These are phyloP conservation scores for Pantherophis alleghaniensis DNA, from an alignment of 2,797 vertebrate genomes.

Conservation along the genomic window DNA sequence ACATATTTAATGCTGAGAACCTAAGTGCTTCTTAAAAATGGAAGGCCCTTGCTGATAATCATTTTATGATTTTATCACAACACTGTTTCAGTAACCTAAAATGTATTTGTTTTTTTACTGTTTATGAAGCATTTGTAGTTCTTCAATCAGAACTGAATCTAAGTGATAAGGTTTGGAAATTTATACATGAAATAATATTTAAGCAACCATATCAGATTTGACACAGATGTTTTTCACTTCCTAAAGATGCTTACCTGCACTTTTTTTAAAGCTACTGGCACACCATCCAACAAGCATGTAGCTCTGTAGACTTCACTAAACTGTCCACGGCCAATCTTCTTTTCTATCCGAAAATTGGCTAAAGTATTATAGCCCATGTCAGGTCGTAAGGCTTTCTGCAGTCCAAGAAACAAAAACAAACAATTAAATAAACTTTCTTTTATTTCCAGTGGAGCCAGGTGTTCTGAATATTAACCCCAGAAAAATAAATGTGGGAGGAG, in stretches of 20 bases:
- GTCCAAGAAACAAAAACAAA: constrained; percentile 40
- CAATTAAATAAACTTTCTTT: neutral
- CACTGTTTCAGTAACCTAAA: neutral
- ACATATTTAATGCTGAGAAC: neutral
- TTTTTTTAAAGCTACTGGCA: constrained; percentile 94
- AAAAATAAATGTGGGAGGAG: constrained; percentile 2
- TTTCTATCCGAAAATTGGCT: constrained; percentile 94
- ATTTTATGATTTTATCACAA: neutral
- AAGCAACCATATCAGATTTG: neutral
- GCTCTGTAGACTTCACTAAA: constrained; percentile 98
- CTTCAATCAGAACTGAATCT: neutral
- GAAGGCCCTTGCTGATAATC: neutral
- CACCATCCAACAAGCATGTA: constrained; percentile 87
- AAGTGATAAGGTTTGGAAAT: neutral
- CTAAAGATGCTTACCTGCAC: constrained; percentile 85
- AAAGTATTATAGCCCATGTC: constrained; percentile 93
- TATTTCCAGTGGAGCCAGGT: neutral
- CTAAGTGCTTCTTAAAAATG: neutral
- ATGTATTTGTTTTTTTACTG: neutral
- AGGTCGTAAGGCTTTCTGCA: constrained; percentile 87
- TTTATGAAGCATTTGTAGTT: neutral
- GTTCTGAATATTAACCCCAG: neutral
- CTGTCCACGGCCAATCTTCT: constrained; percentile 95
- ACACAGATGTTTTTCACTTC: neutral
- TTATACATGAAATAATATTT: neutral